Evolutionary conservation across 2,888 invertebrate genomes (phyloP).

Genomic region (Troides helena): DNA sequence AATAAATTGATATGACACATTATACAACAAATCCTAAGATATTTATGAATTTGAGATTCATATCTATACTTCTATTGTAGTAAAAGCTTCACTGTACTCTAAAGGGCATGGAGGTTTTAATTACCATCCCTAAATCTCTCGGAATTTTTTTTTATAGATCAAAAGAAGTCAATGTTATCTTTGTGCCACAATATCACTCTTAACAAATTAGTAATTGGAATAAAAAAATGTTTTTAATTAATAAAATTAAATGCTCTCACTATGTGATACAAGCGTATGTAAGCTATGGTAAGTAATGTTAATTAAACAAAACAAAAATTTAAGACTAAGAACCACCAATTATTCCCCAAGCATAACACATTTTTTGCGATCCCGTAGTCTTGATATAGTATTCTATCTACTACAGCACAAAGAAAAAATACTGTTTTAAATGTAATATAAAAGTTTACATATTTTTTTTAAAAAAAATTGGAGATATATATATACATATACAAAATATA

Average conservation of each 20-base stretch:
- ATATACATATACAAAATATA: too few relatives aligned
- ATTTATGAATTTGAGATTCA: background rate
- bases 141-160: background rate
- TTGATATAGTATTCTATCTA: background rate
- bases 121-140: background rate
- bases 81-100: background rate
- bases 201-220: background rate
- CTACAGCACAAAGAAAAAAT: background rate
- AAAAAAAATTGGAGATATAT: too few relatives aligned
- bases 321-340: background rate
- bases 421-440: background rate
- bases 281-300: background rate
- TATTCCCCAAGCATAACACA: background rate
- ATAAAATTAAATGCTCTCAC: background rate
- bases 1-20: background rate
- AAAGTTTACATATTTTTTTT: too few relatives aligned
- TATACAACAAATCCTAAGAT: background rate
- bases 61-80: background rate
- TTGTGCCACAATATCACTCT: background rate
- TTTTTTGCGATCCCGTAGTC: background rate
- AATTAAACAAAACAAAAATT: background rate
- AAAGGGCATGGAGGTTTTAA: background rate
- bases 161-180: background rate
- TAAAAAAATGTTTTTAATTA: background rate
- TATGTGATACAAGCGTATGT: background rate